Evolutionary conservation across 2,797 vertebrate species (phyloP).

Genomic region (Taenioides sp.): DNA sequence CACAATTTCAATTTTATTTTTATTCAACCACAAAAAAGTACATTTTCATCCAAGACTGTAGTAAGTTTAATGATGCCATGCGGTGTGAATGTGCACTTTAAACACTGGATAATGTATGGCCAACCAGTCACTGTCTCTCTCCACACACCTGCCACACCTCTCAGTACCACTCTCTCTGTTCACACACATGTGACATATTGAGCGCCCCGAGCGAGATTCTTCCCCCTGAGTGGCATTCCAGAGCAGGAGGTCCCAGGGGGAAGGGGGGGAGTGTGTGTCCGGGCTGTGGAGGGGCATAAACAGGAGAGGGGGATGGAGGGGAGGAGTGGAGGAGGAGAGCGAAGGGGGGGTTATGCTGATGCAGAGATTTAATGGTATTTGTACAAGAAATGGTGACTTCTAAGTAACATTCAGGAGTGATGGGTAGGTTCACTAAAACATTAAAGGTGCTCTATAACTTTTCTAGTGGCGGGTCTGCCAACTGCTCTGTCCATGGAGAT

Average conservation of each 20-base stretch:
- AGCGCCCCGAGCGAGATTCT: constrained; percentile 79
- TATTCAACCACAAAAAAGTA: too few species aligned
- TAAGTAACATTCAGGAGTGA: too few species aligned
- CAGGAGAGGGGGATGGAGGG: background rate
- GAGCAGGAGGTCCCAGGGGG: constrained; percentile 72
- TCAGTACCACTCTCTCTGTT: constrained; percentile 18
- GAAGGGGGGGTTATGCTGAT: constrained; percentile 42
- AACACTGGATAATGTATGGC: background rate
- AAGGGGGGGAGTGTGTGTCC: constrained; percentile 44
- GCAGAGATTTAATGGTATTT: constrained; percentile 26
- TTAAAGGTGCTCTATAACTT: too few species aligned
- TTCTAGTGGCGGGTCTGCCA: too few species aligned
- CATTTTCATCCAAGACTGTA: too few species aligned
- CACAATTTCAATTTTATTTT: too few species aligned
- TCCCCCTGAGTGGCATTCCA: constrained; percentile 80
- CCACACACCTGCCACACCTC: constrained; percentile 55
- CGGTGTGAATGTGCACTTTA: too few species aligned
- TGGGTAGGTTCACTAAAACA: too few species aligned
- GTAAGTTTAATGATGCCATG: too few species aligned
- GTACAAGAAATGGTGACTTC: too few species aligned
- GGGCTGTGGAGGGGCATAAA: constrained; percentile 28
- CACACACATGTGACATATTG: constrained; percentile 74
- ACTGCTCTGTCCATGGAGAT: too few species aligned
- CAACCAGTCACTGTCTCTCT: constrained; percentile 50
- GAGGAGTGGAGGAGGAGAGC: background rate